Evolutionary conservation across 92 coral and sea anemone genomes (phyloP), one percentile per base, ranked within the genome.

Genomic region (Porites evermanni): DNA sequence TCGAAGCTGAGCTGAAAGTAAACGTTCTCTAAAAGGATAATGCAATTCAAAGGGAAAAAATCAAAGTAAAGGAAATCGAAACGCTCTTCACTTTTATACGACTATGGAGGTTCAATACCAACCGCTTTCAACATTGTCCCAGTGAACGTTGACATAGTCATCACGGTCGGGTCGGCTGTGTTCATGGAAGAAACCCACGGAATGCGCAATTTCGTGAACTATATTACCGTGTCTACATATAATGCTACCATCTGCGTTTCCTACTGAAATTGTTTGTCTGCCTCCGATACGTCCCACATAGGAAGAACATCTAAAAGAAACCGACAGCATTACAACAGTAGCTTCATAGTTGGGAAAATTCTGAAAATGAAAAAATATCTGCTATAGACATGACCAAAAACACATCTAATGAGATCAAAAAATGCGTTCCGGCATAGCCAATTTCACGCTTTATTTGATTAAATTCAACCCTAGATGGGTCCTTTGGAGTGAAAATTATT

Each of bases 91-190:
- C 5, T 38, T 38, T 38, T 38, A 38, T 38, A 4, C 6, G 47
- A 38, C 47, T 38, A 17, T 2, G 24, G 4, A 18, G 52, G 6
- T 11, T 47, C 7, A 29, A 56, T 38, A 79, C 93, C 81, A 59
- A 97, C 99, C 99, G 53, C 83, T 68, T 86, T 63, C 81, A 18
- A 97, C 88, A 78, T 89, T 92, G 2, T 61, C 70, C 95, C 96
- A 94, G 13, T 77, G 29, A 26, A 97, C 93, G 50, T 67, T 10
- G 32, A 97, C 98, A 74, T 67, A 97, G 0, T 89, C 4, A 70
- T 97, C 97, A 73, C 99, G 86, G 73, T 97, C 99, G 12, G 99
- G 99, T 50, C 99, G 83, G 79, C 98, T 95, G 87, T 97, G 99
- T 51, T 97, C 99, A 84, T 97, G 99, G 69, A 95, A 97, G 79